These are phyloP conservation scores for Drosophila asahinai DNA, from an alignment of 1,140 invertebrate genomes.

Conservation along the genomic window DNA sequence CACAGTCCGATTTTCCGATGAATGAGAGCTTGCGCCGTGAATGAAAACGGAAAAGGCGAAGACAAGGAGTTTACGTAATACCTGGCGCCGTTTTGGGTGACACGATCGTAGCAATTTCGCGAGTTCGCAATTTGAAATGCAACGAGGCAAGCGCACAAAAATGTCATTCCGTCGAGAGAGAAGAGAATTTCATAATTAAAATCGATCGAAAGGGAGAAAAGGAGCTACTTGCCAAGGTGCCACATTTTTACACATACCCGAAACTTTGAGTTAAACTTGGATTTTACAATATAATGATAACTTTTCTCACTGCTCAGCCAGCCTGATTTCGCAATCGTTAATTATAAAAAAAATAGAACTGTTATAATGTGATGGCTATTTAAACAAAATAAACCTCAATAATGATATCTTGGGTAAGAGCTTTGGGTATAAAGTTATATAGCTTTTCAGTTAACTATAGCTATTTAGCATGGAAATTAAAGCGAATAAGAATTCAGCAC, in stretches of 20 bases:
- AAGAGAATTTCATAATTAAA: constrained; percentile 54
- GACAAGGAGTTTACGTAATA: constrained; percentile 60
- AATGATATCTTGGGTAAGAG: background rate
- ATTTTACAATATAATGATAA: constrained; percentile 12
- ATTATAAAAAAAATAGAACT: background rate
- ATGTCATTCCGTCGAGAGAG: constrained; percentile 39
- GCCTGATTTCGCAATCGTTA: background rate
- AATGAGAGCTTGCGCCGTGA: constrained; percentile 34
- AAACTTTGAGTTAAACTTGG: background rate
- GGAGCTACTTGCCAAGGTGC: constrained; percentile 5
- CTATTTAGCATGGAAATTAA: background rate
- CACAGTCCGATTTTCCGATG: constrained; percentile 58
- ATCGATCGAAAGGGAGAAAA: constrained; percentile 22
- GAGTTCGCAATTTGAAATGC: constrained; percentile 77
- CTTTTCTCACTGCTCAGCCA: constrained; percentile 11
- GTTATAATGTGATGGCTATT: background rate
- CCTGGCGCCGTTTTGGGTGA: constrained; percentile 48
- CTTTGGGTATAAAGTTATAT: background rate
- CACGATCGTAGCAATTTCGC: constrained; percentile 65
- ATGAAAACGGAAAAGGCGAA: constrained; percentile 53
- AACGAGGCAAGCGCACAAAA: constrained; percentile 66
- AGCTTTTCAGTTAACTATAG: background rate
- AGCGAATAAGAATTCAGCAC: background rate
- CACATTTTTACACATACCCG: constrained; percentile 10
- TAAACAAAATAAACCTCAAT: background rate